Evolutionary conservation across 2,797 vertebrate genomes (phyloP).

Genomic region (Psittacula derbiana): DNA sequence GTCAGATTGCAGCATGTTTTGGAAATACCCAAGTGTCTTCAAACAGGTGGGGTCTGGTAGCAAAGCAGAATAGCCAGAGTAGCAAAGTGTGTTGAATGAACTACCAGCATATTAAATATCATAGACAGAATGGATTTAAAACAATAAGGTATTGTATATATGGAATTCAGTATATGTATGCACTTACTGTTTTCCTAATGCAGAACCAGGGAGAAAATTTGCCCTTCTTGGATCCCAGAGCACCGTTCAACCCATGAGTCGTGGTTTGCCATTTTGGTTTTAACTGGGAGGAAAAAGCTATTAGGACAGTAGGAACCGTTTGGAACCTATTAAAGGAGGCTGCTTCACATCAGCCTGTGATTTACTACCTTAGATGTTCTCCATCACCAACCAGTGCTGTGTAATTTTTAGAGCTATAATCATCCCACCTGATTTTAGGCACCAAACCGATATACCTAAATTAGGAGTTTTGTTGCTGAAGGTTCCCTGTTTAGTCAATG

Average conservation of each 20-base stretch:
- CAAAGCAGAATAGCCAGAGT: not conserved
- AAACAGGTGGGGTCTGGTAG: not conserved
- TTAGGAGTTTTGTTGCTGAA: not conserved
- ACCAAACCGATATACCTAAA: not conserved
- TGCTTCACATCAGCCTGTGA: not conserved
- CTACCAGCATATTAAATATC: not conserved
- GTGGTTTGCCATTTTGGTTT: not conserved
- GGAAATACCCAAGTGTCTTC: not conserved
- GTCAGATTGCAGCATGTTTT: not conserved
- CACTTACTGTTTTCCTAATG: not conserved
- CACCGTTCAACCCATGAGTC: accelerated
- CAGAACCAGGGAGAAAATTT: not conserved
- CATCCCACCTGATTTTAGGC: not conserved
- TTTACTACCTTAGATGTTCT: not conserved
- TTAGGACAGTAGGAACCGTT: not conserved
- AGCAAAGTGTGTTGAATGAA: not conserved
- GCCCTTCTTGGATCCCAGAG: not conserved
- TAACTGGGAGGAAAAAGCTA: not conserved
- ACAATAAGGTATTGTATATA: not conserved
- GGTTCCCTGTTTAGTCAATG: not conserved
- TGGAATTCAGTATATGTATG: not conserved
- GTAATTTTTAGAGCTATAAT: not conserved
- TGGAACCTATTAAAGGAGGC: not conserved
- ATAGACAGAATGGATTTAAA: not conserved
- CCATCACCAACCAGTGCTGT: not conserved